Base-by-base conservation (phyloP, 2,888 invertebrate species). In the Nezara viridula region DNA sequence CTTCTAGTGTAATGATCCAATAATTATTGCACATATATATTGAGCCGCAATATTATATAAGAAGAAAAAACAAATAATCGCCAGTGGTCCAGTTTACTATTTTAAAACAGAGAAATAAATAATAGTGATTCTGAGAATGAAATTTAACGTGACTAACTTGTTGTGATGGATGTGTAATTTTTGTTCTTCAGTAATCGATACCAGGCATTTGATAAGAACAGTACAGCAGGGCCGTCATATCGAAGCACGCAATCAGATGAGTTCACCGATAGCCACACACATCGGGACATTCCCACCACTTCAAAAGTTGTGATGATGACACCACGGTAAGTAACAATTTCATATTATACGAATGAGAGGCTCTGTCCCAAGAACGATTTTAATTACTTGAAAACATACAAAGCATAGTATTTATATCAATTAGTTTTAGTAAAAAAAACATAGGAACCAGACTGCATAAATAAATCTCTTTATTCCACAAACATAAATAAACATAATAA, bases 251-350 rank as follows among this genome's bases (percentile, higher is more conserved):
- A 32, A 60, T 27, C 9, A 60, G 60, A 60, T 60, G 60, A 27
- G 27, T 4, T 9, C 27, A 27, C 14, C 4, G 60, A 60, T 60
- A 60, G 60, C 60, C 27, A 27, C 60, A 27, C 60, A 55, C 60
- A 60, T 60, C 60, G 27, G 60, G 60, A 60, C 60, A 27, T 60
- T 60, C 60, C 60, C 60, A 60, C 60, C 60, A 60, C 60, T 60
- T 60, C 60, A 27, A 27, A 55, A 55, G n/a, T 55, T 60, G 60
- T 60, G 19, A 60, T 52, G 52, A 52, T 52, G 52, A 21, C 55
- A 27, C 60, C 27, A 27, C 27, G 27, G 27, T 60, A n/a, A 12
- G 60, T 60, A 60, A 60, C 10, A 27, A 27, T 7, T 32, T 60
- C 0, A 60, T 60, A 60, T 27, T 14, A 27, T 60, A 27, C 12